Conservation (phyloP, 2,888 invertebrate species). For the Anthophora plumipes region DNA sequence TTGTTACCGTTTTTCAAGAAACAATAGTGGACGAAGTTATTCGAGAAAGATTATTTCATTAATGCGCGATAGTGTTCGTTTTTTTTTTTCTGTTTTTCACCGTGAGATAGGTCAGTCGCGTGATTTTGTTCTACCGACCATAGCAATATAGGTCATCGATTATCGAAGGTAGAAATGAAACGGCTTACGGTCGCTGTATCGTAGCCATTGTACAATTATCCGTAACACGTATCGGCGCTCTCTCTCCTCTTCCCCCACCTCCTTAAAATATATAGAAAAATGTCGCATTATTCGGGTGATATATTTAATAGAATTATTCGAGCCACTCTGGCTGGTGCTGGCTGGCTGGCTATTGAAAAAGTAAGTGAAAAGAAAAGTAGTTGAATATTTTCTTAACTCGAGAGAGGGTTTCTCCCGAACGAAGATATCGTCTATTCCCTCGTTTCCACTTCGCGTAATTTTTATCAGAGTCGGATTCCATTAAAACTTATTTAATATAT, state of each 20-base stretch:
- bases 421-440: conserved; percentile 17
- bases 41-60: conserved; percentile 9
- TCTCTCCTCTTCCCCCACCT: background rate
- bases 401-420: background rate
- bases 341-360: conserved; percentile 13
- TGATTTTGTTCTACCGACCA: conserved; percentile 51
- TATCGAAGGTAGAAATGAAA: conserved; percentile 60
- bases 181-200: conserved; percentile 54
- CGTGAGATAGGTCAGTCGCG: conserved; percentile 34
- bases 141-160: conserved; percentile 62
- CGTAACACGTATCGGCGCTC: conserved; percentile 41
- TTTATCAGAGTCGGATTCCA: conserved; percentile 30
- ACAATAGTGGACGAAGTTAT: background rate
- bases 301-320: conserved; percentile 17
- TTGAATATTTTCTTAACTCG: conserved; percentile 37
- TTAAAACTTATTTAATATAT: conserved; percentile 51
- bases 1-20: too few relatives aligned
- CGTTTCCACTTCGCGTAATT: conserved; percentile 17
- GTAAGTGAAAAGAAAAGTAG: conserved; percentile 40
- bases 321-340: too few relatives aligned
- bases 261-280: conserved; percentile 22
- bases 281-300: conserved; percentile 24
- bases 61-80: background rate
- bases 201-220: conserved; percentile 51
- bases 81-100: too few relatives aligned